phyloP scores from a whole-genome alignment of 2,888 invertebrate genomes.

The Drosophila robusta region DNA sequence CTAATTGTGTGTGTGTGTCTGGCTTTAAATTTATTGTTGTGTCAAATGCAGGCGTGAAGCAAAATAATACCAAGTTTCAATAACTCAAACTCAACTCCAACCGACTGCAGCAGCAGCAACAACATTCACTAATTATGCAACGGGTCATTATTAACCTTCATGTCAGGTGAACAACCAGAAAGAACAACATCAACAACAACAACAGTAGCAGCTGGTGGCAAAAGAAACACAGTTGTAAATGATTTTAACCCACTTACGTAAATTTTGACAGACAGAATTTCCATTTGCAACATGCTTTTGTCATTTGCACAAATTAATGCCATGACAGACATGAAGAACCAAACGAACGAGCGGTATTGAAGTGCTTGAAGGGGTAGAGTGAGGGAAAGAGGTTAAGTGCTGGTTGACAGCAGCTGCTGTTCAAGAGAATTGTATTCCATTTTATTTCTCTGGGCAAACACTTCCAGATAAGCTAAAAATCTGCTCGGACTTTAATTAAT shows the following conservation, averaged over 20 bases:
- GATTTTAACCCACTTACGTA: constrained; percentile 64
- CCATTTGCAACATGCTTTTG: constrained; percentile 77
- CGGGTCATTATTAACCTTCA: constrained; percentile 65
- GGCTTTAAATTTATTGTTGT: constrained; percentile 68
- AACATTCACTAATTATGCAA: constrained; percentile 65
- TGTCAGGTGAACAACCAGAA: constrained; percentile 54
- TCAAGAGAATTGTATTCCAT: constrained; percentile 14
- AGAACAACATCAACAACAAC: constrained; percentile 17
- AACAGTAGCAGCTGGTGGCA: constrained; percentile 12
- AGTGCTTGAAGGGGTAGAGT: not conserved
- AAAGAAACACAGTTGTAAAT: constrained; percentile 59
- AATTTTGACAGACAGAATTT: constrained; percentile 72
- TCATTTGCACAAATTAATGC: constrained; percentile 75
- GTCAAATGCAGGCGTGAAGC: constrained; percentile 65
- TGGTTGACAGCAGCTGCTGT: constrained; percentile 35
- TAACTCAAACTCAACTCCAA: constrained; percentile 6
- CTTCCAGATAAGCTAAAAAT: not conserved
- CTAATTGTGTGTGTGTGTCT: constrained; percentile 44
- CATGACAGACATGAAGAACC: constrained; percentile 22
- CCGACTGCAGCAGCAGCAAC: constrained; percentile 14
- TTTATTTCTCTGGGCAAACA: not conserved
- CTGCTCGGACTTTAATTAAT: not conserved
- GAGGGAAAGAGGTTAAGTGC: constrained; percentile 17
- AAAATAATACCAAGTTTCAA: constrained; percentile 18
- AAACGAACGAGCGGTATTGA: no score